Percentiles rank a stretch among this genome's conserved stretches.
phyloP scores from a whole-genome alignment of 2,113 vertebrate genomes.

The Sprattus sprattus region DNA sequence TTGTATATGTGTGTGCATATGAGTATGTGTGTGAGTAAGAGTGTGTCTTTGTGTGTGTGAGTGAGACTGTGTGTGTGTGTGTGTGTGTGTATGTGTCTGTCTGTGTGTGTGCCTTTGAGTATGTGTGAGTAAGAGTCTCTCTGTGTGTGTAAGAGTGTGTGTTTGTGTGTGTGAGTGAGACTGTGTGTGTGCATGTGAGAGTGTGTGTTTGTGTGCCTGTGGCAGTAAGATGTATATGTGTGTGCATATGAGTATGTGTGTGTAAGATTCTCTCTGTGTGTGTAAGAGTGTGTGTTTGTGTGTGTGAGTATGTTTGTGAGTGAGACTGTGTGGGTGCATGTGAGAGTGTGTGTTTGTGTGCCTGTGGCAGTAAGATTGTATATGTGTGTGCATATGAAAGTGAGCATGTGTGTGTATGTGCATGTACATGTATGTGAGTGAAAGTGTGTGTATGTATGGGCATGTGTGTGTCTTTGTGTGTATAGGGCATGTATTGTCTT shows the following conservation, averaged over 20 bases:
- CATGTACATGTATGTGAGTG: no score
- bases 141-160: background rate
- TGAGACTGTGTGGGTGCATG: background rate
- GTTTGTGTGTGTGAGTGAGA: background rate
- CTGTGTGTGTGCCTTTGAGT: background rate
- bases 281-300: background rate
- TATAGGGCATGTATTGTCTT: no score
- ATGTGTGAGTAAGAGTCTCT: background rate
- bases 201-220: background rate
- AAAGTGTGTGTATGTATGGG: no score
- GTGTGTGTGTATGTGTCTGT: background rate
- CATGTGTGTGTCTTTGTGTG: no score
- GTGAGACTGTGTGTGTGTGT: background rate
- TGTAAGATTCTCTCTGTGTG: background rate
- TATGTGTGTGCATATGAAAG: background rate
- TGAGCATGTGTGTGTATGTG: background rate
- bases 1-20: background rate
- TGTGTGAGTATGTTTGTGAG: no score
- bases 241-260: background rate
- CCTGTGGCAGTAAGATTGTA: background rate
- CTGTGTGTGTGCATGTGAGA: background rate
- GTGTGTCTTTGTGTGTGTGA: background rate
- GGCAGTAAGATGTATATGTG: background rate
- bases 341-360: background rate
- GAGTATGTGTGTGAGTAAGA: background rate